Percentiles rank a stretch among this genome's conserved stretches.
Evolutionary conservation across 2,888 invertebrate genomes (phyloP).

Genomic region (Meiosimyza platycephala): DNA sequence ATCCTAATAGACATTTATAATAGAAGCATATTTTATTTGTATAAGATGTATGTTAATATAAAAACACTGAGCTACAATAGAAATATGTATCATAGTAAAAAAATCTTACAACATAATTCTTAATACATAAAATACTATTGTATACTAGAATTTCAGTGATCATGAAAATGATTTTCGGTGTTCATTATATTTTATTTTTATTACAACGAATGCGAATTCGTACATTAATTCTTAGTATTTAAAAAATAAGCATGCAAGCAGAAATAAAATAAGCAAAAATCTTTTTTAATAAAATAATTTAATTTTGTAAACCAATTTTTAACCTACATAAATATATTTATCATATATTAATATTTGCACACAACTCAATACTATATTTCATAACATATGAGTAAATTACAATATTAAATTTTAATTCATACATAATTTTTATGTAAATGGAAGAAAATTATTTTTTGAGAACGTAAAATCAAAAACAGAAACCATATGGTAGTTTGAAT

Average conservation of each 20-base stretch:
- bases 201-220: conserved; percentile 27
- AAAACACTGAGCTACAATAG: conserved; percentile 65
- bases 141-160: conserved; percentile 60
- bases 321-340: too few relatives aligned
- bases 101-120: conserved; percentile 65
- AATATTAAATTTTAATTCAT: conserved; percentile 40
- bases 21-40: conserved; percentile 39
- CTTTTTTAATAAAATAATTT: too few relatives aligned
- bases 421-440: conserved; percentile 28
- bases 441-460: conserved; percentile 40
- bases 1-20: conserved; percentile 13
- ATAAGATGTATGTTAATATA: conserved; percentile 48
- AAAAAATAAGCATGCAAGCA: not conserved
- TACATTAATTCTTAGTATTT: not conserved
- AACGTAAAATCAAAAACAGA: conserved; percentile 4
- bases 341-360: too few relatives aligned
- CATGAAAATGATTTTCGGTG: conserved; percentile 45
- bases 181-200: conserved; percentile 46
- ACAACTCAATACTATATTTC: too few relatives aligned
- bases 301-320: too few relatives aligned
- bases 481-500: conserved; percentile 32
- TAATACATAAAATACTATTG: conserved; percentile 63
- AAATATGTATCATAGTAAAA: conserved; percentile 61
- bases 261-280: not conserved
- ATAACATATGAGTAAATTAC: conserved; percentile 3